These are phyloP conservation scores for Dascillus cervinus DNA, from an alignment of 2,888 invertebrate species.

Conservation along the genomic window DNA sequence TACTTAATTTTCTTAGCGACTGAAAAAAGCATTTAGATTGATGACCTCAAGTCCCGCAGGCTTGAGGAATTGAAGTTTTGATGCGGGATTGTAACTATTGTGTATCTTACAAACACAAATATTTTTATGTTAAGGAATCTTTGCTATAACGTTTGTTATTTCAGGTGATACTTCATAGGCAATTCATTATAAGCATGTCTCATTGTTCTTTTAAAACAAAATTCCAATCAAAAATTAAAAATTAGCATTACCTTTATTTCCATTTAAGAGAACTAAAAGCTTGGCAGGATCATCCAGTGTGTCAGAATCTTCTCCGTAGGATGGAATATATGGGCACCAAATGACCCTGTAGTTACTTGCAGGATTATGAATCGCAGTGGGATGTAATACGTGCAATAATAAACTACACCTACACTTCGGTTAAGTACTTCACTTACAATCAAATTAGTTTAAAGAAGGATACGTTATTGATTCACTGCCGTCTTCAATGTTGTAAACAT, in stretches of 20 bases:
- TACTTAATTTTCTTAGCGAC: no score
- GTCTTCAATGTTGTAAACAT: slow-evolving; percentile 70
- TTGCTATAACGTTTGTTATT: no score
- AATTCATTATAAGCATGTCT: no score
- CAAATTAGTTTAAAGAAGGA: no score
- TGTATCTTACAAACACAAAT: no score
- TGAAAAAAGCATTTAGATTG: no score
- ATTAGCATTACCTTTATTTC: slow-evolving; percentile 49
- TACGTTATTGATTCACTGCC: slow-evolving; percentile 51
- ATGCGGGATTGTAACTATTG: no score
- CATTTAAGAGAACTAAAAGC: slow-evolving; percentile 74
- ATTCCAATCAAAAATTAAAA: slow-evolving; percentile 5
- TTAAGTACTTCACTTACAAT: slow-evolving; percentile 8
- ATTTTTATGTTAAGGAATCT: no score
- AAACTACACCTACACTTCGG: slow-evolving; percentile 45
- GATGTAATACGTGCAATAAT: slow-evolving; percentile 53
- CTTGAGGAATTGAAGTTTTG: no score
- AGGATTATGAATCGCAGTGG: slow-evolving; percentile 20
- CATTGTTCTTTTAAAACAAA: no score
- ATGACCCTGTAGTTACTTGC: slow-evolving; percentile 51
- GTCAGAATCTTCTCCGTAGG: slow-evolving; percentile 48
- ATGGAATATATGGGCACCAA: slow-evolving; percentile 90
- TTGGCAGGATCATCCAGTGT: slow-evolving; percentile 66
- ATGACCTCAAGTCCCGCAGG: no score
- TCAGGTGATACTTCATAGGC: no score